Evolutionary conservation across 2,888 invertebrate species (phyloP).

Genomic region (Ectropis crepuscularia): DNA sequence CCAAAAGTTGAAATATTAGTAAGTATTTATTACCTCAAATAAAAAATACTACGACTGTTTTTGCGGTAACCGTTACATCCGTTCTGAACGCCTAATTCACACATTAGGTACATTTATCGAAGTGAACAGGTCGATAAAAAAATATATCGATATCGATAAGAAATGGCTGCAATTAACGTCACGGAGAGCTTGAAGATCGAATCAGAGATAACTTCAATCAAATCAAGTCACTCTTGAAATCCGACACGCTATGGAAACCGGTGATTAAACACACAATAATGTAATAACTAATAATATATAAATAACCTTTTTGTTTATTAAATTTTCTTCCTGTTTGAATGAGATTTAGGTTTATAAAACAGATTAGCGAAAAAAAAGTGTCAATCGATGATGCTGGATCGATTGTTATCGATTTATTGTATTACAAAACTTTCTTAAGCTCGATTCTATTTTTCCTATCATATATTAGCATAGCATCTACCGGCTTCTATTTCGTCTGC

Average conservation of each 20-base stretch:
- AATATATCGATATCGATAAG: conserved; percentile 54
- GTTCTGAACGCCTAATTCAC: conserved; percentile 26
- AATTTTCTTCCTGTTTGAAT: conserved; percentile 33
- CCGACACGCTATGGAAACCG: conserved; percentile 47
- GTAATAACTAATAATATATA: conserved; percentile 24
- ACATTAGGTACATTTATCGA: conserved; percentile 30
- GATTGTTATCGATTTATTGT: too few species aligned
- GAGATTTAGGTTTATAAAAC: conserved; percentile 8
- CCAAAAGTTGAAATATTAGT: neutral
- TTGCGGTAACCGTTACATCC: conserved; percentile 35
- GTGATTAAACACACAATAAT: conserved; percentile 49
- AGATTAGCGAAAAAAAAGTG: too few species aligned
- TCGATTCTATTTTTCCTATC: too few species aligned
- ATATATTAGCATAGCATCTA: too few species aligned
- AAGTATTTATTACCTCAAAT: conserved; percentile 14
- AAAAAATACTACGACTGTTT: conserved; percentile 21
- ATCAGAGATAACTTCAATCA: conserved; percentile 67
- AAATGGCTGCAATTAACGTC: conserved; percentile 73
- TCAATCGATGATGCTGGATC: too few species aligned
- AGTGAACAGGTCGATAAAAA: conserved; percentile 22
- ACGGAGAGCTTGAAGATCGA: conserved; percentile 66
- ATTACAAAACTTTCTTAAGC: too few species aligned
- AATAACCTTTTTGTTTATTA: neutral
- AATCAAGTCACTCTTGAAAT: conserved; percentile 56
- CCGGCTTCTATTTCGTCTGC: too few species aligned